phyloP scores from a whole-genome alignment of 1,140 invertebrate species.

The Brachionus paranguensis region DNA sequence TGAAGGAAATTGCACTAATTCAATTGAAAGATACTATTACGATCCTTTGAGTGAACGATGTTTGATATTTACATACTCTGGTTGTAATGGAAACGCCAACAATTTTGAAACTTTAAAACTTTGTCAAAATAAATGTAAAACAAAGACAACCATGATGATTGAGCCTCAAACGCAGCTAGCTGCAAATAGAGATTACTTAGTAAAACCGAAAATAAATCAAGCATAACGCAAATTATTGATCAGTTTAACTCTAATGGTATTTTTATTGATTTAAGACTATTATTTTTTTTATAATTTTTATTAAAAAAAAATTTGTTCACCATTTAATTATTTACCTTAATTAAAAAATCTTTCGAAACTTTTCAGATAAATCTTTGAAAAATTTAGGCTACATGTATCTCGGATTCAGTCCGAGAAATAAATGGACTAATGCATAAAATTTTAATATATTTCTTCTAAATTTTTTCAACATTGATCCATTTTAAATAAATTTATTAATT shows the following conservation, averaged over 20 bases:
- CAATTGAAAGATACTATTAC: slow-evolving; percentile 75
- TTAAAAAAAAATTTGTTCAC: no score
- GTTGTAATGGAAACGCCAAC: slow-evolving; percentile 81
- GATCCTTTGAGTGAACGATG: slow-evolving; percentile 68
- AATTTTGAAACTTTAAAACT: slow-evolving; percentile 75
- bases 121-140: slow-evolving; percentile 56
- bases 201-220: not conserved
- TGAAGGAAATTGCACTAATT: slow-evolving; percentile 72
- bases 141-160: not conserved
- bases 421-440: no score
- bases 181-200: not conserved
- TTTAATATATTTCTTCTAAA: no score
- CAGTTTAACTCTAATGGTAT: not conserved
- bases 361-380: no score
- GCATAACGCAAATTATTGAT: not conserved
- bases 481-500: no score
- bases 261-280: not conserved
- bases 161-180: not conserved
- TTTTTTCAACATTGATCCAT: no score
- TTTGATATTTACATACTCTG: slow-evolving; percentile 75
- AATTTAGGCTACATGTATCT: no score
- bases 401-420: no score
- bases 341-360: no score
- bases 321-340: no score
- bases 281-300: not conserved